These are phyloP conservation scores for Zenarchopterus dispar DNA, from an alignment of 2,797 vertebrate species.

Conservation along the genomic window DNA sequence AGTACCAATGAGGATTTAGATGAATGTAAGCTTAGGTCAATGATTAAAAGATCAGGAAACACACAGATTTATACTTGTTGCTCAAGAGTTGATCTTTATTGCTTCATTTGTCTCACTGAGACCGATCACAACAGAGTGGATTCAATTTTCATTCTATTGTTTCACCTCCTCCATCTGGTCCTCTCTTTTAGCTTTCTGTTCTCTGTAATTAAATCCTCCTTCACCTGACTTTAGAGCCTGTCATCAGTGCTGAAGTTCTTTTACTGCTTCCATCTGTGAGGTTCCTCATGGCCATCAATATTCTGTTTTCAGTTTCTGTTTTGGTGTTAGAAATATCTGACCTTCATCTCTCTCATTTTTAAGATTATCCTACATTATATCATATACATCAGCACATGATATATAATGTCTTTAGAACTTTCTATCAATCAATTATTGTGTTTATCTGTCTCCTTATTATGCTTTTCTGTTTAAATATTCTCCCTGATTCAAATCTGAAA, in stretches of 20 bases:
- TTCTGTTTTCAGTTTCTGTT: conserved; percentile 23
- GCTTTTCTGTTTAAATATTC: neutral
- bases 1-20: too few relatives aligned
- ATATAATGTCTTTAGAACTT: neutral
- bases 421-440: neutral
- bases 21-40: conserved; percentile 13
- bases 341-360: conserved; percentile 1
- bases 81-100: conserved; percentile 31
- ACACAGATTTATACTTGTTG: conserved; percentile 28
- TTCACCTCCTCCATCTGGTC: conserved; percentile 18
- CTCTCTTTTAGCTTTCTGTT: conserved; percentile 19
- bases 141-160: conserved; percentile 3
- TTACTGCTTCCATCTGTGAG: neutral
- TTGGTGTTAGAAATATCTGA: conserved; percentile 9
- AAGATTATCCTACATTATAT: conserved; percentile 3
- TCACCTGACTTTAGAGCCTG: conserved; percentile 1
- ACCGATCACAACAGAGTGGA: neutral
- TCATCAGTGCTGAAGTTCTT: neutral
- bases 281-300: neutral
- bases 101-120: conserved; percentile 26
- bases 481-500: conserved; percentile 21
- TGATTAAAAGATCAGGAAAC: conserved; percentile 31
- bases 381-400: too few relatives aligned
- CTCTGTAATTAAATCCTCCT: conserved; percentile 15
- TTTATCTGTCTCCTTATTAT: too few relatives aligned